A percentile compares a stretch with the other conserved stretches of the same genome.
Evolutionary conservation across 64 coral and sea anemone species (phyloP).

Genomic region (Exaiptasia diaphana): DNA sequence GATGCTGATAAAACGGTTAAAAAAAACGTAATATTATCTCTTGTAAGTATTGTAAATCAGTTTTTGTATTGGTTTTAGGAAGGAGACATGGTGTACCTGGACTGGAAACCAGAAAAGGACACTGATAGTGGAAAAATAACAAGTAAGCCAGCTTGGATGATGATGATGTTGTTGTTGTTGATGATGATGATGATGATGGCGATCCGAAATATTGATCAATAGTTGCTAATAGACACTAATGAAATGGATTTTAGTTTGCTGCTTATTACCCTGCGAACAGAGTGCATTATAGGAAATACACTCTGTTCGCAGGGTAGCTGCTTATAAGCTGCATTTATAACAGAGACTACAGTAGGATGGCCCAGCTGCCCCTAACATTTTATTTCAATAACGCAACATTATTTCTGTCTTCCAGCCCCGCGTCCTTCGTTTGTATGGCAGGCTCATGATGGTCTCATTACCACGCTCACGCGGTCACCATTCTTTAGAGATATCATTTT

Average conservation of each 20-base stretch:
- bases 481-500: slow-evolving; percentile 95
- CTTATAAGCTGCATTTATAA: too few species aligned
- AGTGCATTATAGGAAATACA: too few species aligned
- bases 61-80: too few species aligned
- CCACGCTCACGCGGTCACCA: slow-evolving; percentile 74
- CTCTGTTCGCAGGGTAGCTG: too few species aligned
- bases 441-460: slow-evolving; percentile 84
- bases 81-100: slow-evolving; percentile 89
- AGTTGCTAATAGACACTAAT: background rate
- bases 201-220: background rate
- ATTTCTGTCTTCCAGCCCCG: slow-evolving; percentile 35
- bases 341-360: too few species aligned
- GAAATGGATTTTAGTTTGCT: too few species aligned
- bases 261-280: too few species aligned
- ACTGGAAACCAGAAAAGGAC: slow-evolving; percentile 95
- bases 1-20: too few species aligned
- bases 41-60: too few species aligned
- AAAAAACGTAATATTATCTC: too few species aligned
- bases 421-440: slow-evolving; percentile 79
- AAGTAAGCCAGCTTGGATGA: slow-evolving; percentile 18
- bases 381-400: too few species aligned
- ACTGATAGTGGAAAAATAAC: slow-evolving; percentile 83
- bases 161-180: background rate
- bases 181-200: background rate
- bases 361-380: too few species aligned